Percentiles rank a stretch among this genome's conserved stretches.
Evolutionary conservation across 2,113 vertebrate genomes (phyloP).

Genomic region (Prunella fulvescens): DNA sequence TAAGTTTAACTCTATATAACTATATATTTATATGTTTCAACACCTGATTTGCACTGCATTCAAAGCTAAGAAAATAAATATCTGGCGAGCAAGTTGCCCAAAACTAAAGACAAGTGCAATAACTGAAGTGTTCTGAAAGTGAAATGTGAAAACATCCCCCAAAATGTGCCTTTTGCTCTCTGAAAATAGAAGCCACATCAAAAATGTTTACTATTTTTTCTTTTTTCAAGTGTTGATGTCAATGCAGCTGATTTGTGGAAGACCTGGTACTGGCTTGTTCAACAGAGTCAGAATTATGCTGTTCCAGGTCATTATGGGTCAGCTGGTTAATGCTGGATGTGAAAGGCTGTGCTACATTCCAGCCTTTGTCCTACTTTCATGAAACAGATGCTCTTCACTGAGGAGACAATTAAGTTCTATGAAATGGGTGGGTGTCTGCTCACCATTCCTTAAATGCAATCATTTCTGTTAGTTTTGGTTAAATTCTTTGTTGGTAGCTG

Average conservation of each 20-base stretch:
- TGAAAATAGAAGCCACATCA: background rate
- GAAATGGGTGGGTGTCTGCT: background rate
- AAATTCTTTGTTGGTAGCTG: background rate
- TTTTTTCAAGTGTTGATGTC: background rate
- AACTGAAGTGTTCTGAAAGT: background rate
- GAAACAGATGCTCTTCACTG: background rate
- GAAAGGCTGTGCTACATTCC: background rate
- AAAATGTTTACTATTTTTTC: background rate
- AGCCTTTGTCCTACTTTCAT: background rate
- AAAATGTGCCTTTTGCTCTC: background rate
- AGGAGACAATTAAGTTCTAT: background rate
- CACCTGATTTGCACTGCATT: background rate
- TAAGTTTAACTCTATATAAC: background rate
- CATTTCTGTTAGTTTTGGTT: background rate
- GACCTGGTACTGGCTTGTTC: background rate
- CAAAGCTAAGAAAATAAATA: background rate
- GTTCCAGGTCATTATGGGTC: background rate
- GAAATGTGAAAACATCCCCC: background rate
- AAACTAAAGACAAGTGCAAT: background rate
- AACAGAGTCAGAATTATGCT: background rate
- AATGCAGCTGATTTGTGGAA: background rate
- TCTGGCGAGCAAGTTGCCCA: background rate
- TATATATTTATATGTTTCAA: background rate
- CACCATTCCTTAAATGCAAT: background rate
- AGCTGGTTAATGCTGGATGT: background rate